These are phyloP conservation scores for Lycocerus yunnanus DNA, from an alignment of 2,888 invertebrate species.

Conservation along the genomic window DNA sequence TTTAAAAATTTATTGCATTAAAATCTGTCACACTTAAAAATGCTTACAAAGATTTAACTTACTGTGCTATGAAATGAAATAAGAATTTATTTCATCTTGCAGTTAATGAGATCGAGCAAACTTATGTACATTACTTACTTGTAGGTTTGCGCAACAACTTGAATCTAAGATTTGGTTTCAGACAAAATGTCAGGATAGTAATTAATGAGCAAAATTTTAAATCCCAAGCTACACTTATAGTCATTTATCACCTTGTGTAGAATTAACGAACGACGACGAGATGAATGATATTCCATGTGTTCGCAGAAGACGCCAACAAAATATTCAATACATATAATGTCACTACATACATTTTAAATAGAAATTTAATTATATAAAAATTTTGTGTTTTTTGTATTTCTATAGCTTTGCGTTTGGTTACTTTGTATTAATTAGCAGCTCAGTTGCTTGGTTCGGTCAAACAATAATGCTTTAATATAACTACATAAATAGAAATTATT, in stretches of 20 bases:
- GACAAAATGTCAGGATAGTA: background rate
- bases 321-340: background rate
- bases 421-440: no score
- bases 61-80: background rate
- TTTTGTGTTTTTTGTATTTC: no score
- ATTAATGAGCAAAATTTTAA: background rate
- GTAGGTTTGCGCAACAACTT: background rate
- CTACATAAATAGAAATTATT: no score
- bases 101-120: background rate
- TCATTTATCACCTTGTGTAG: background rate
- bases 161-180: background rate
- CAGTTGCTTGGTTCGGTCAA: no score
- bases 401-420: no score
- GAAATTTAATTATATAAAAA: background rate
- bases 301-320: background rate
- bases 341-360: background rate
- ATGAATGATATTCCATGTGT: background rate
- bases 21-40: background rate
- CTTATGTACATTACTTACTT: background rate
- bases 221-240: background rate
- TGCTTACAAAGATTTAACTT: background rate
- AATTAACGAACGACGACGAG: background rate
- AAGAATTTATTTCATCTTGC: background rate
- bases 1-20: background rate
- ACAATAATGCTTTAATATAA: no score